Evolutionary conservation across 2,888 invertebrate genomes (phyloP), one percentile per base, ranked within the genome.

Genomic region (Stenolophus ochropezus): DNA sequence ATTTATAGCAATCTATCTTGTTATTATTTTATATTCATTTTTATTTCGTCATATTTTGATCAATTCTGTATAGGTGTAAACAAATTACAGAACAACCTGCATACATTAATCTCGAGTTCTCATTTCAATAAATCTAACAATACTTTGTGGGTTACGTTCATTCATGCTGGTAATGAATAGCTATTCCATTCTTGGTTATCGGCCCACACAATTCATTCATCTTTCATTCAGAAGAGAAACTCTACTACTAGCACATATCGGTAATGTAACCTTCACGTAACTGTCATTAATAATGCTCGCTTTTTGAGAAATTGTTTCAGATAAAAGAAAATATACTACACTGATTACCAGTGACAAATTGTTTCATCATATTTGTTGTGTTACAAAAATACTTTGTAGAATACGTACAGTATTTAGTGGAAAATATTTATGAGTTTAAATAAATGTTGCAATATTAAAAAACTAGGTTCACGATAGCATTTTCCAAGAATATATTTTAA

Each of bases 51-150:
- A 42, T 42, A 42, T 42, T 42, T 42, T 42, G 8, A 6, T 42
- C 33, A 1, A 2, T 1, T 33, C 0, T 11, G 33, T 42, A 42
- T 42, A 42, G 33, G 33, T 42, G 33, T 42, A 42, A 42, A 42
- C 33, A 42, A 42, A 42, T 42, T 42, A 42, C 11, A 11, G 8
- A 11, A 42, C 33, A 42, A 42, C 8, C 11, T 3, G 11, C 11
- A 42, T 42, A 11, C 11, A 42, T 42, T 42, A 42, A 8, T 42
- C 33, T 8, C 33, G 33, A 6, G 33, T 42, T 61, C 23, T 25
- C 61, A 61, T 61, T 61, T 61, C 61, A 61, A 61, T 61, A 61
- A 61, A 61, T 61, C 61, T 61, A 61, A 61, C 61, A 61, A 61
- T 61, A 61, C 21, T 21, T 61, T 56, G 56, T 56, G 21, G 56